Evolutionary conservation across 2,797 vertebrate species (phyloP), one percentile per base, ranked within the genome.

Genomic region (Sebastes itinus): DNA sequence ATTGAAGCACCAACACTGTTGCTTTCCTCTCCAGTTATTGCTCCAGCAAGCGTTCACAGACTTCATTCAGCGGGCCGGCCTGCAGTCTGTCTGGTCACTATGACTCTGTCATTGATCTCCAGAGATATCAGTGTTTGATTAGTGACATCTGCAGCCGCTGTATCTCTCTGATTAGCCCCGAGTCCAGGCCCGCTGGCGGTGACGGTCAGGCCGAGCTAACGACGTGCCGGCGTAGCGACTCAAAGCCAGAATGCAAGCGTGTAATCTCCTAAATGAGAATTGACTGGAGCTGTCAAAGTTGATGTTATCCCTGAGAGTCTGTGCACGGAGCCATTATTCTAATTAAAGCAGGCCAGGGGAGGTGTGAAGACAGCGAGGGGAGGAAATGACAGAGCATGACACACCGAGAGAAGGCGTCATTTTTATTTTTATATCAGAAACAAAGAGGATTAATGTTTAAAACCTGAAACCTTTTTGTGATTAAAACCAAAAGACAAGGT

Each of bases 361-460:
- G 75, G 62, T 11, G 58, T 22, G 67, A 72, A 10, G 59, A 33
- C 11, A 1, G 38, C 52, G 33, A 12, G 22, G 35, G 27, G 65
- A 22, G 59, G 62, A 33, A 27, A 35, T 20, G 28, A 75, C 60
- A 67, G 52, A 46, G 75, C 46, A 14, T 55, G 52, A 78, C 27
- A 85, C 71, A 35, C 23, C 1, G 1, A 52, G 60, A 22, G 16
- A 69, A 33, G 35, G 46, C 23, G 4, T 8, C 18, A 4, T 2
- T 60, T 72, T 63, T 30, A 11, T 68, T 75, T 75, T 84, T 75
- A 75, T 54, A 35, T 32, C 72, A 78, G 63, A 81, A 78, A 88
- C 81, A 84, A 77, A 86, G 84, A 84, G 81, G 81, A 88, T 88
- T 84, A 84, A 76, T 25, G 52, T 64, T 83, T 67, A 61, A 82